Percentiles rank a stretch among this genome's conserved stretches.
phyloP scores from a whole-genome alignment of 2,113 vertebrate species.

The Climacteris rufus region DNA sequence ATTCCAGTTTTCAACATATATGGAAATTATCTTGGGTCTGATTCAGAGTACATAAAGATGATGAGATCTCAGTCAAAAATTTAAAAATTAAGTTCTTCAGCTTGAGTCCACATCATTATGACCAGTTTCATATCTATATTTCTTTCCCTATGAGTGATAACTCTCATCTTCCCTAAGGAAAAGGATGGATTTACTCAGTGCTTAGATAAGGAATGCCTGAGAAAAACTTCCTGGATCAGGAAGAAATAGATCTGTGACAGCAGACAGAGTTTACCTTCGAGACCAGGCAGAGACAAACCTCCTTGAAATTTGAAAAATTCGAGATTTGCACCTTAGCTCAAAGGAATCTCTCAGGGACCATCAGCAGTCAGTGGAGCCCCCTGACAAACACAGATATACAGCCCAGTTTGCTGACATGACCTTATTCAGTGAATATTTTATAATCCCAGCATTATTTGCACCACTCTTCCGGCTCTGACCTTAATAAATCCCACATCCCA shows the following conservation, averaged over 20 bases:
- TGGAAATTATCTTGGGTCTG: not conserved
- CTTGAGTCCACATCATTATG: not conserved
- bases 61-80: not conserved
- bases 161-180: not conserved
- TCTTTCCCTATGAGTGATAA: not conserved
- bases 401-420: not conserved
- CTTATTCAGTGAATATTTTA: not conserved
- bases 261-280: not conserved
- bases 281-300: not conserved
- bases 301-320: not conserved
- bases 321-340: not conserved
- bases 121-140: not conserved
- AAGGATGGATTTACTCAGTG: not conserved
- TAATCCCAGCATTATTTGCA: not conserved
- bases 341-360: not conserved
- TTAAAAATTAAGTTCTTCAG: not conserved
- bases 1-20: not conserved
- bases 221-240: not conserved
- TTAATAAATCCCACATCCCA: not conserved
- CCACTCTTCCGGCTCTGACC: not conserved
- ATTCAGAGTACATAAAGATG: not conserved
- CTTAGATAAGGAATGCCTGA: not conserved
- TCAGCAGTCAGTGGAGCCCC: not conserved
- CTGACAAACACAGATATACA: not conserved
- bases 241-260: not conserved